Evolutionary conservation across 2,113 vertebrate species (phyloP).

Genomic region (Elephantulus edwardii): DNA sequence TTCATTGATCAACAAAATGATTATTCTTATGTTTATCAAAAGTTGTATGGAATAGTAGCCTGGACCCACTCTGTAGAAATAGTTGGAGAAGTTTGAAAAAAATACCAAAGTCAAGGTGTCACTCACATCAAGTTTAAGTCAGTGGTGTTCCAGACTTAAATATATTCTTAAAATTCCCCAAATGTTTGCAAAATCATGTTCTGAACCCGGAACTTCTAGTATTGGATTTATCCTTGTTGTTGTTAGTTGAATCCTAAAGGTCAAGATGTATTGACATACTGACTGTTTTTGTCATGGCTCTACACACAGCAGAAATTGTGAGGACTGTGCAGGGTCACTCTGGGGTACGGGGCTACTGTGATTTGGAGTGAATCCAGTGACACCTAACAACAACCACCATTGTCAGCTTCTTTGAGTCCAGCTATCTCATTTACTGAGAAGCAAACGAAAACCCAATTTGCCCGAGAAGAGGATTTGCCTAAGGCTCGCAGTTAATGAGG

Average conservation of each 20-base stretch:
- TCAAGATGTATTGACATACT: too few species aligned
- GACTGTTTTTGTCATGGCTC: too few species aligned
- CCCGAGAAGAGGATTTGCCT: neutral
- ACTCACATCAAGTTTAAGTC: neutral
- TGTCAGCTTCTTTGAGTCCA: neutral
- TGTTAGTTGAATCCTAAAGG: neutral
- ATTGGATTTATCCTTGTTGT: neutral
- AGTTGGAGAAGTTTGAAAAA: neutral
- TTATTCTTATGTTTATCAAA: neutral
- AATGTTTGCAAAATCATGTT: neutral
- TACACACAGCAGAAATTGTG: too few species aligned
- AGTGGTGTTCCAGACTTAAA: neutral
- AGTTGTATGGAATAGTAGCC: neutral
- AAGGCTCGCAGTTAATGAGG: constrained; percentile 53
- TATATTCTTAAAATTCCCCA: neutral
- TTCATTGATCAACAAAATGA: constrained; percentile 23
- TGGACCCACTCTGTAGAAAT: neutral
- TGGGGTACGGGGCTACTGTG: too few species aligned
- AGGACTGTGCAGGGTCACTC: too few species aligned
- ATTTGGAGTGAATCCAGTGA: too few species aligned
- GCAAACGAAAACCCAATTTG: neutral
- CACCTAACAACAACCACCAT: too few species aligned
- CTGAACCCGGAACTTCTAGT: neutral
- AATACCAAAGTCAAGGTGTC: neutral
- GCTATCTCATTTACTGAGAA: constrained; percentile 31